Base-by-base conservation (phyloP, 2,888 invertebrate genomes). In the Drosophila paracracens region DNA sequence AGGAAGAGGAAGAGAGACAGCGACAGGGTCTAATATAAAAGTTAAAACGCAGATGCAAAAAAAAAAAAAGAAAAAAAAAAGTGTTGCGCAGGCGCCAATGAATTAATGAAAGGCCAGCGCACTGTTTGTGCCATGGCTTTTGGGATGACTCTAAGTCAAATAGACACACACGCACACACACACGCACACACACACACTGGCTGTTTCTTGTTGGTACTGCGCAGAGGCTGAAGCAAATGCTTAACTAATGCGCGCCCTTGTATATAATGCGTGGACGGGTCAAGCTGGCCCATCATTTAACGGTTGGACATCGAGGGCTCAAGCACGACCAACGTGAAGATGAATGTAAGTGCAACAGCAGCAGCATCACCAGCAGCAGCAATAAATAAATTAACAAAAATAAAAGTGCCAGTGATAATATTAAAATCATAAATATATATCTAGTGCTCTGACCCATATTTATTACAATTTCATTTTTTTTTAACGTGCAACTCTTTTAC, bases 241-340 rank as follows among this genome's bases (percentile, higher is more conserved):
- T 52, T 10, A 73, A 69, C 77, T 61, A 50, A 68, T 63, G 78
- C 56, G 72, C 64, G 78, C 78, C 82, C 81, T 89, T 80, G 88
- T 92, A 92, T 92, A 92, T 92, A 92, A 90, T 85, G 82, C 85
- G 88, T 81, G 77, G 81, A 73, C 70, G 82, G 85, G 82, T 90
- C 89, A 90, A 75, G 72, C 76, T 70, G 85, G 79, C 69, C 78
- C 80, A 91, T 90, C 92, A 92, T 92, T 92, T 80, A 79, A 74
- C 89, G 88, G 82, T 92, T 92, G 89, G 91, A 90, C 83, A 83
- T 79, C 87, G 83, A 89, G 86, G 83, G 86, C 79, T 79, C 77
- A 88, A 80, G 83, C 89, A 88, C 88, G 83, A 89, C 91, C 89
- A 87, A 86, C 91, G 79, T 82, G 69, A 90, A 84, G 67, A 92